Base-by-base conservation (phyloP, 2,797 vertebrate species). In the Buphagus erythrorhynchus region DNA sequence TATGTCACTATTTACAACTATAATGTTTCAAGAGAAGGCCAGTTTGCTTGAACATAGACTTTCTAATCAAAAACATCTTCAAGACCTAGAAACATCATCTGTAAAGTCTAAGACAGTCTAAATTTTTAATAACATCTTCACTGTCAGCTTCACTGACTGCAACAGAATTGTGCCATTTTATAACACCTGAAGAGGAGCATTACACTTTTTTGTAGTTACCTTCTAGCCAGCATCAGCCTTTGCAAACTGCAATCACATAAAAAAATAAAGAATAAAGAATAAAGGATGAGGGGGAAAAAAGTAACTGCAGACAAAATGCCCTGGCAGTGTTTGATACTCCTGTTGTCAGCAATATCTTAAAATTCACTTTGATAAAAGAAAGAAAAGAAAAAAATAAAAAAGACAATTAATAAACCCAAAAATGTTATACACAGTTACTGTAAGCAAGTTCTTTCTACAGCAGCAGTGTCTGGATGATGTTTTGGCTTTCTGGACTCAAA, bases 41-140 rank as follows among this genome's bases (percentile, higher is more conserved):
- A 65, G 13, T 59, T 90, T 72, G 57, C 48, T 62, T 58, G 25
- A 78, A 68, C 5, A 55, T 25, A 71, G 49, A 43, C 40, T 76
- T 93, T 46, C 49, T 80, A 90, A 93, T 68, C 57, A 29, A 81
- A 93, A 92, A 81, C 26, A 73, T 84, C 43, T 88, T 94, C 73
- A 76, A 36, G 22, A 92, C 63, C 40, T 7, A 83, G 45, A 74
- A 90, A 71, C 20, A 45, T 65, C 35, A 68, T 62, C 62, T 86
- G 24, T 55, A 29, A 68, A 58, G 17, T 48, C 73, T 83, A 59
- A 58, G 13, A 61, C 9, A 61, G 19, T 14, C 43, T 55, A 73
- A 83, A 73, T 58, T 88, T 40, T 89, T 72, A 72, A 10, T 51
- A 81, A 59, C 48, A 63, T 46, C 9, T 26, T 52, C 33, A 40